Conservation (phyloP, 2,113 vertebrate species). For the Orcinus orca region DNA sequence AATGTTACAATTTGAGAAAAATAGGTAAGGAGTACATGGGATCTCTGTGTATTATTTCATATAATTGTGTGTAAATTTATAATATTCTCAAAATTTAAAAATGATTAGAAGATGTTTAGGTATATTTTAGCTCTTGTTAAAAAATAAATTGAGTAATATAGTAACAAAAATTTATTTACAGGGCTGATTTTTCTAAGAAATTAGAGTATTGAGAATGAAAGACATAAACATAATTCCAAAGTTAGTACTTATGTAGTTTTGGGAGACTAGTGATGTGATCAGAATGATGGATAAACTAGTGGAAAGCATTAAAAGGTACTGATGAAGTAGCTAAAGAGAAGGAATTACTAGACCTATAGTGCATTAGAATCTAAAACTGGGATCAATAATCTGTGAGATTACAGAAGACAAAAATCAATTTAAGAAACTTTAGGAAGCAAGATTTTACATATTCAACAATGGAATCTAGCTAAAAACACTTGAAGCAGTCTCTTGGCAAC, state of each 20-base stretch:
- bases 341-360: neutral
- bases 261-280: neutral
- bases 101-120: neutral
- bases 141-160: neutral
- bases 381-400: neutral
- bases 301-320: neutral
- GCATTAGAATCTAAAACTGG: neutral
- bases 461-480: neutral
- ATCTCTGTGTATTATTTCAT: neutral
- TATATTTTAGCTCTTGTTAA: neutral
- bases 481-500: neutral
- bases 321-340: neutral
- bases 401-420: neutral
- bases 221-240: neutral
- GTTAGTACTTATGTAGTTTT: neutral
- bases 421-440: neutral
- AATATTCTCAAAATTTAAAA: neutral
- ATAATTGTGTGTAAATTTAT: neutral
- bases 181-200: neutral
- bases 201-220: neutral
- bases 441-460: neutral
- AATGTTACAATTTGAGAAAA: neutral
- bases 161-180: neutral
- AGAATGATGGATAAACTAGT: neutral
- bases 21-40: neutral